Evolutionary conservation across 2,113 vertebrate species (phyloP).

Genomic region (Sylvia atricapilla): DNA sequence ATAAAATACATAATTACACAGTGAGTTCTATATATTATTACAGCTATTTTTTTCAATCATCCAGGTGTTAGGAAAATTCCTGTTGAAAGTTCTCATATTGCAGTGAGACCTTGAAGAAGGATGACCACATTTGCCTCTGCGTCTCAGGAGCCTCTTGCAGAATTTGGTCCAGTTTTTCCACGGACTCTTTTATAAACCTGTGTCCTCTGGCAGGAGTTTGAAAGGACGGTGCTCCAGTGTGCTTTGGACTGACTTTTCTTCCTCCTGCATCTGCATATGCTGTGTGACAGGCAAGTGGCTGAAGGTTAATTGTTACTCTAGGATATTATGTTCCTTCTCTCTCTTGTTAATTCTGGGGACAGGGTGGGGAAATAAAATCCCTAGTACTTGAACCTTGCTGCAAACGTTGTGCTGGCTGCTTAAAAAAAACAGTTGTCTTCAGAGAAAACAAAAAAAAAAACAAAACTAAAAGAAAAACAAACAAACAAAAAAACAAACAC

Average conservation of each 20-base stretch:
- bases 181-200: neutral
- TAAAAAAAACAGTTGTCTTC: neutral
- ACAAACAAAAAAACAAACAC: neutral
- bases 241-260: neutral
- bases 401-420: neutral
- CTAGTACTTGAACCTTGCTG: neutral
- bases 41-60: neutral
- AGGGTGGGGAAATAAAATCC: neutral
- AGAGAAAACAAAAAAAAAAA: neutral
- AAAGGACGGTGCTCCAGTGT: neutral
- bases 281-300: constrained; percentile 6
- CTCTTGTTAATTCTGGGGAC: constrained; percentile 4
- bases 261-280: constrained; percentile 13
- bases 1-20: neutral
- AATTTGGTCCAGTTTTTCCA: neutral
- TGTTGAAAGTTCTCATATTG: neutral
- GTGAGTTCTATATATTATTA: neutral
- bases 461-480: neutral
- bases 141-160: neutral
- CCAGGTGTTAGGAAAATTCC: neutral
- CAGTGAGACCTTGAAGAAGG: neutral
- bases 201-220: neutral
- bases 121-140: neutral
- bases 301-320: constrained; percentile 61
- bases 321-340: constrained; percentile 30